Percentiles rank a stretch among this genome's conserved stretches.
phyloP scores from a whole-genome alignment of 2,113 vertebrate species.

The Sapajus apella region DNA sequence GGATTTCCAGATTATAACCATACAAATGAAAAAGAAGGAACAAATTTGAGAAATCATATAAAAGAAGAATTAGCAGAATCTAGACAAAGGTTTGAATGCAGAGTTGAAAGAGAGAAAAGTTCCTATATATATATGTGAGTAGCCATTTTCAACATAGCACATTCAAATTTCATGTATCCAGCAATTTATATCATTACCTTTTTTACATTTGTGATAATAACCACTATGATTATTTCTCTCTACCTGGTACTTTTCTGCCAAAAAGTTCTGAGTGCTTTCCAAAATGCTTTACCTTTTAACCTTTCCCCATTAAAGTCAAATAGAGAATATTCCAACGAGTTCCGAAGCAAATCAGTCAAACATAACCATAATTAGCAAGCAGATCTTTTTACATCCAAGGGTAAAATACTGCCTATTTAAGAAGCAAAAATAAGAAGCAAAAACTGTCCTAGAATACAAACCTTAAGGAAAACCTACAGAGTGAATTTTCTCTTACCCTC shows the following conservation, averaged over 20 bases:
- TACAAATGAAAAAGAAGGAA: background rate
- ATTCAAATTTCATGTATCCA: background rate
- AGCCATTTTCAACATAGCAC: background rate
- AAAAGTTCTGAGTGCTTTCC: background rate
- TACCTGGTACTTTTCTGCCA: background rate
- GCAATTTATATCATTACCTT: background rate
- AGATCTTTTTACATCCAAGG: background rate
- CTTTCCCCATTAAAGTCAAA: slow-evolving; percentile 32
- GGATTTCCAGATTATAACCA: background rate
- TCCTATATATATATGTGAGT: background rate
- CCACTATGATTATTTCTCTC: background rate
- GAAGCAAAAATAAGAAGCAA: slow-evolving; percentile 13
- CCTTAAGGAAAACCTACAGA: slow-evolving; percentile 17
- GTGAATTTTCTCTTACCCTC: background rate
- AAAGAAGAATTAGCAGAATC: background rate
- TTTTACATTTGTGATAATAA: slow-evolving; percentile 42
- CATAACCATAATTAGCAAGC: background rate
- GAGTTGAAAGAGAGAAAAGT: background rate
- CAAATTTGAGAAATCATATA: background rate
- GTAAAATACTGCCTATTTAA: background rate
- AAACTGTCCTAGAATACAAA: slow-evolving; percentile 25
- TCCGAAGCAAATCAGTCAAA: slow-evolving; percentile 42
- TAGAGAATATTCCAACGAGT: slow-evolving; percentile 14
- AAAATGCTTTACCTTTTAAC: slow-evolving; percentile 31
- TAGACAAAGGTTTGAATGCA: background rate